Evolutionary conservation across 1,140 invertebrate species (phyloP), one percentile per base, ranked within the genome.

Genomic region (Gryon sp.): DNA sequence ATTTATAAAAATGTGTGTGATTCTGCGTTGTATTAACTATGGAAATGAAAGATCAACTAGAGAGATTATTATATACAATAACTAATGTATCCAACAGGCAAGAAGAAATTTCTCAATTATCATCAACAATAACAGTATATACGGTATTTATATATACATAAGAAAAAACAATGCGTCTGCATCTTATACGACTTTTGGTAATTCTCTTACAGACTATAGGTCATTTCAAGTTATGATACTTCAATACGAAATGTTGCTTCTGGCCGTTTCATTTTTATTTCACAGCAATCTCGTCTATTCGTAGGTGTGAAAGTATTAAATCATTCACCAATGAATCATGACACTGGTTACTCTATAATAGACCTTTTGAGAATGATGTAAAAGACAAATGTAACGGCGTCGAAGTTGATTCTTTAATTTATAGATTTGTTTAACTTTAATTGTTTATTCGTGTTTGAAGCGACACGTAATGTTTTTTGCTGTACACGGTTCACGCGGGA

Each of bases 91-190:
- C 53, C 57, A 76, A 76, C 73, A 76, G 73, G 43, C 73, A 69
- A 76, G 73, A 76, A 76, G 73, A 76, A 57, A 40, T 57, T 69
- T 63, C 45, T 76, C 73, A 76, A 63, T 68, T 60, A 57, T 59
- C 50, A n/a, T 69, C 73, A 68, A 76, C 73, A 76, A 69, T 69
- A 76, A 76, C 73, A 69, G 57, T 76, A 32, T 76, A 63, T 76
- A 69, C 48, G 73, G 16, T 76, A 76, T 76, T 63, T 76, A 76
- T 63, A 76, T 76, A 76, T n/a, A n/a, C n/a, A n/a, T n/a, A n/a
- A n/a, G n/a, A 63, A 48, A 76, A 76, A 76, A 76, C 63, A 69
- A 76, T 68, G 48, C 26, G 9, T 75, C 16, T 53, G 46, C 48
- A 75, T 68, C 53, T 68, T 75, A n/a, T n/a, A 75, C 50, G 62